Evolutionary conservation across 1,140 invertebrate genomes (phyloP), one percentile per base, ranked within the genome.

Genomic region (Kradibia gibbosae): DNA sequence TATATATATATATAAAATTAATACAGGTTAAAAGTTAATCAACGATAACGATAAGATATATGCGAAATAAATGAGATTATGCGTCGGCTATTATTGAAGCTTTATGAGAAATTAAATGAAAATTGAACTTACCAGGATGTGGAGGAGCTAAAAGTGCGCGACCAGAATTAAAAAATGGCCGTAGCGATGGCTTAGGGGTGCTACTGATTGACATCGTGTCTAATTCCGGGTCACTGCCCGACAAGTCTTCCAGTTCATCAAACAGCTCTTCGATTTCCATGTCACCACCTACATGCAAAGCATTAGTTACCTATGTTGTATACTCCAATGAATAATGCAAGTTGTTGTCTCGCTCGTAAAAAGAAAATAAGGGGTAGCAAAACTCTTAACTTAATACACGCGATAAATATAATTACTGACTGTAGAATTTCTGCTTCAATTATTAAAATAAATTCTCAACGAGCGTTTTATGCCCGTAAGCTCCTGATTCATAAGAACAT

Each of bases 171-270:
- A 99, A 99, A 91, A 98, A 99, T 3, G 98, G 98, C 85, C 97
- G 93, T 78, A 99, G 92, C 83, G 97, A 98, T 25, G 98, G 98
- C 89, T 99, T 99, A 10, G 98, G 98, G 62, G 97, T 99, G 80
- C 98, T 99, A 67, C 96, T 96, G 85, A 99, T 97, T 87, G 97
- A 98, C 93, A 99, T 96, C 57, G 97, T 98, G 89, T 99, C 98
- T 90, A 97, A 93, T 89, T 99, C 98, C 31, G 96, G 97, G 8
- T 96, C 97, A 71, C 97, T 98, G 92, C 99, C 98, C 84, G 96
- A 98, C 48, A 98, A 90, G 80, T 98, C 98, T 91, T 98, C 97
- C 78, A 98, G 90, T 87, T 98, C 96, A 92, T 98, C 93, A 88
- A 97, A 97, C 50, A 96, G 88, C 86, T 95, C 94, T 85, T 95